Conservation (phyloP, 2,113 vertebrate species). For the Himantopus leucocephalus region DNA sequence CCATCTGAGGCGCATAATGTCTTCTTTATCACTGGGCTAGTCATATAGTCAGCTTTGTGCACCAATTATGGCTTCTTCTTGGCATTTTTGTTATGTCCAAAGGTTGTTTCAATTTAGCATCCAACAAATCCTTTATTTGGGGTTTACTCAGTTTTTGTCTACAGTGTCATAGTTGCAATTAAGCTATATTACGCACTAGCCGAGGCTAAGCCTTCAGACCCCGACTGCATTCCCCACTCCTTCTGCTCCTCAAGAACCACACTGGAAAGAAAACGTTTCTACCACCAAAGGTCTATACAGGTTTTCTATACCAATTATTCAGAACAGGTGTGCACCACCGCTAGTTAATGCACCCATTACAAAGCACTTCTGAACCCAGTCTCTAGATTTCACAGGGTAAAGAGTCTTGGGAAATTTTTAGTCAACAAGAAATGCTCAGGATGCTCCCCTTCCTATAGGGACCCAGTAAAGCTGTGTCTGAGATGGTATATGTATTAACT, state of each 20-base stretch:
- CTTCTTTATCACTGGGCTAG: neutral
- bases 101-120: constrained; percentile 9
- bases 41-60: constrained; percentile 8
- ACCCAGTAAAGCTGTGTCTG: neutral
- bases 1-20: constrained; percentile 6
- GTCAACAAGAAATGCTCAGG: neutral
- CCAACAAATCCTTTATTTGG: constrained; percentile 14
- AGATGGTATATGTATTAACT: neutral
- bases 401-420: neutral
- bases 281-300: neutral
- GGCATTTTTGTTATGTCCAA: neutral
- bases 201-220: neutral
- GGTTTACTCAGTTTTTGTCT: constrained; percentile 21
- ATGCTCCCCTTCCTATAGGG: neutral
- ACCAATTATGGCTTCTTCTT: neutral
- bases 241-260: neutral
- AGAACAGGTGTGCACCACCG: neutral
- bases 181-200: neutral
- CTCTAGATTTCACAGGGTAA: neutral
- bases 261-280: neutral
- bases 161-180: neutral
- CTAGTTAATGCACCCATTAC: neutral
- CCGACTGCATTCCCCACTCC: neutral
- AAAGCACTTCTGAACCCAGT: neutral
- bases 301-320: neutral